Evolutionary conservation across 2,113 vertebrate species (phyloP).

Genomic region (Sorex araneus): DNA sequence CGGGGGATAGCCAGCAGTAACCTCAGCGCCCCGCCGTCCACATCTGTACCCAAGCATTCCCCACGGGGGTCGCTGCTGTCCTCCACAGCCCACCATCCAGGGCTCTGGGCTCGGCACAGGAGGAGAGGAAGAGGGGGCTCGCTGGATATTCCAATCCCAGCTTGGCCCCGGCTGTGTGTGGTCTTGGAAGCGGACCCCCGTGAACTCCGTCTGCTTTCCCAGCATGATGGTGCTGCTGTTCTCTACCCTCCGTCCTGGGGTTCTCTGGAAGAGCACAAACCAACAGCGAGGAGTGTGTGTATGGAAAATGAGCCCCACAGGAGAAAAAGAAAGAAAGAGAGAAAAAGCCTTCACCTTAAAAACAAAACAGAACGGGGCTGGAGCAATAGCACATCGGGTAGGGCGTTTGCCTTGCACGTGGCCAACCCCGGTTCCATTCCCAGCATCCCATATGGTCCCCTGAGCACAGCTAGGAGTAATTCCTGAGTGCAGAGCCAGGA

Average conservation of each 20-base stretch:
- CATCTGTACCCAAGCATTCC: slow-evolving; percentile 55
- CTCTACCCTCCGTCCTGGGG: not conserved
- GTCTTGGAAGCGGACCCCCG: slow-evolving; percentile 27
- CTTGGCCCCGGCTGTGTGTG: slow-evolving; percentile 53
- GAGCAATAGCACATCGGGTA: too few relatives aligned
- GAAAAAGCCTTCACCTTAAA: too few relatives aligned
- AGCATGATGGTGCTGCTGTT: not conserved
- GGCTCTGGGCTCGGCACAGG: not conserved
- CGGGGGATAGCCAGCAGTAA: slow-evolving; percentile 80
- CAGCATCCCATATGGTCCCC: too few relatives aligned
- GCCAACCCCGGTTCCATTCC: too few relatives aligned
- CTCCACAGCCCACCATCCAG: not conserved
- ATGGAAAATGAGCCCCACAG: not conserved
- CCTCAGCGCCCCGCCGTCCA: slow-evolving; percentile 60
- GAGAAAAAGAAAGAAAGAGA: too few relatives aligned
- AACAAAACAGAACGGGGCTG: too few relatives aligned
- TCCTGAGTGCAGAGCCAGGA: too few relatives aligned
- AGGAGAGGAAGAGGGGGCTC: not conserved
- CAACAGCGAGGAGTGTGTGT: not conserved
- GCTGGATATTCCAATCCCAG: slow-evolving; percentile 39
- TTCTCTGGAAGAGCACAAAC: not conserved
- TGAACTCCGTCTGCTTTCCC: not conserved
- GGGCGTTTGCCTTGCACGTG: too few relatives aligned
- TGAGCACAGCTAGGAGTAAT: too few relatives aligned
- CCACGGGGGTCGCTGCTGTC: not conserved